Evolutionary conservation across 2,113 vertebrate species (phyloP), one percentile per base, ranked within the genome.

Genomic region (Argyrosomus japonicus): DNA sequence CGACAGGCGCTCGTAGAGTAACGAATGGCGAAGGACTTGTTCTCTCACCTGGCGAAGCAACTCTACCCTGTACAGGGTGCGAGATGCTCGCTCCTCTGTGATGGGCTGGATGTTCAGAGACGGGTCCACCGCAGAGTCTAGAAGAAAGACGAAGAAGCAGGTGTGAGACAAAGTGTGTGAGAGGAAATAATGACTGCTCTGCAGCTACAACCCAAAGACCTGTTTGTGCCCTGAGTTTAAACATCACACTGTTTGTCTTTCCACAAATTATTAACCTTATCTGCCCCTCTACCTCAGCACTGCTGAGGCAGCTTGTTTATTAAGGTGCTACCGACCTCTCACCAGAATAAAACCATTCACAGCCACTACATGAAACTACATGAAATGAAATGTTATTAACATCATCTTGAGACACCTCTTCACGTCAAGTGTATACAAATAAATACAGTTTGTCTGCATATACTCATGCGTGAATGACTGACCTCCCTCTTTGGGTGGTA

Each of bases 51-150:
- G 98, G n/a, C 98, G 96, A 17, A 99, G 95, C 78, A 99, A 93
- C 79, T 99, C 98, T 54, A 99, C 97, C 63, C 98, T 96, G 92
- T 99, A 99, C 58, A 99, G 90, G 1, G 98, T 99, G 64, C 98
- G 96, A 32, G 98, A 99, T 0, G 98, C 98, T 5, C 98, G 96
- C 53, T 99, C 98, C 91, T 99, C 98, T 27, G 98, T 99, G 87
- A 99, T 99, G 6, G 98, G 97, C 67, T 99, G 98, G 88, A 99
- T 99, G 83, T 95, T 98, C 67, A 99, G 95, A 77, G 94, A 96
- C 5, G 97, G 95, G 87, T 99, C 98, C 81, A 96, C 95, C 0
- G 95, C 89, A 12, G 91, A 83, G 76, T 99, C 98, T 99, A 91
- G 92, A 79, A 43, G 77, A 77, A 50, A 91, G 5, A 63, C 2